A percentile compares a stretch with the other conserved stretches of the same genome.
Evolutionary conservation across 2,797 vertebrate species (phyloP).

Genomic region (Alca torda): DNA sequence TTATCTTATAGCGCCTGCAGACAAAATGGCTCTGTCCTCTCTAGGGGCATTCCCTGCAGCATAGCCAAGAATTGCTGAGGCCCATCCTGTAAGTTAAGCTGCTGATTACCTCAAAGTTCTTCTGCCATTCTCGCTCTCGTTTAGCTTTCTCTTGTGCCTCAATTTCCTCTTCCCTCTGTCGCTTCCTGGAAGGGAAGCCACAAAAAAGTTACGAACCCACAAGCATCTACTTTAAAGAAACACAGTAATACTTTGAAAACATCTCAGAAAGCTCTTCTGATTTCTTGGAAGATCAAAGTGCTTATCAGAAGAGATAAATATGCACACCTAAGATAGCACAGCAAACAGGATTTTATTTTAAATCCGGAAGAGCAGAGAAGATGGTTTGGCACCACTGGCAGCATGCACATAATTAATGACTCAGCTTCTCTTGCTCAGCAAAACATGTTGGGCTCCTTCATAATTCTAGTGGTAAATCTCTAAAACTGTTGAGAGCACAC

Average conservation of each 20-base stretch:
- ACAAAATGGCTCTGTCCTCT: neutral
- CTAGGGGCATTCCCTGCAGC: neutral
- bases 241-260: neutral
- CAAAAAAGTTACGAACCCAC: neutral
- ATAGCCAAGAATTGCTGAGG: neutral
- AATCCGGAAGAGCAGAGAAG: neutral
- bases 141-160: conserved; percentile 94
- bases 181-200: conserved; percentile 83
- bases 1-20: neutral
- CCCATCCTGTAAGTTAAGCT: neutral
- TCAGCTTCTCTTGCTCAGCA: neutral
- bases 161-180: conserved; percentile 97
- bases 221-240: neutral
- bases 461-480: neutral
- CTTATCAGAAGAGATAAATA: neutral
- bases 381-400: neutral
- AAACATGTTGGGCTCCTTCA: neutral
- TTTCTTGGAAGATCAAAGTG: neutral
- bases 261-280: neutral
- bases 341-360: neutral
- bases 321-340: fast-evolving
- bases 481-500: neutral
- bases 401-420: fast-evolving
- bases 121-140: conserved; percentile 96
- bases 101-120: conserved; percentile 93